These are phyloP conservation scores for Ctenopoma kingsleyae DNA, from an alignment of 2,797 vertebrate genomes.

Conservation along the genomic window DNA sequence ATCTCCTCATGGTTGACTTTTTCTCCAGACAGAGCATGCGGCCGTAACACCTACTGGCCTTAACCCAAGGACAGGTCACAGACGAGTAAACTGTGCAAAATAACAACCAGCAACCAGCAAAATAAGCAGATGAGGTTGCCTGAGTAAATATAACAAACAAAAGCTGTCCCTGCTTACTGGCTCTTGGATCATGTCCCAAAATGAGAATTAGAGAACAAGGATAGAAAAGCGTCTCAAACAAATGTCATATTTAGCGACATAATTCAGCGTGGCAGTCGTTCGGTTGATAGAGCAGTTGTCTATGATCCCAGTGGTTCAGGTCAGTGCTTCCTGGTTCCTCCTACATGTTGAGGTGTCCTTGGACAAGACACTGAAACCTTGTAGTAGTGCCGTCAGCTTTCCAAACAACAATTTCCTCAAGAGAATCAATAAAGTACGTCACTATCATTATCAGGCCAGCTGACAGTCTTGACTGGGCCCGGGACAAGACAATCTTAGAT, in stretches of 20 bases:
- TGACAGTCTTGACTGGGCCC: no score
- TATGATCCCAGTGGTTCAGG: no score
- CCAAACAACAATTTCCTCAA: no score
- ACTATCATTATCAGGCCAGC: no score
- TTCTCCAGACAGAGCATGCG: constrained; percentile 41
- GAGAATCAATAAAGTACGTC: no score
- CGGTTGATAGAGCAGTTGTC: no score
- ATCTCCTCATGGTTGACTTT: constrained; percentile 19
- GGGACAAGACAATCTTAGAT: no score
- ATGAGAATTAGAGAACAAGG: not conserved
- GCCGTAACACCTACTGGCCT: constrained; percentile 40
- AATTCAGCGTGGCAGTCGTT: no score
- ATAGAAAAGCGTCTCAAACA: not conserved
- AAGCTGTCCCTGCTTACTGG: constrained; percentile 33
- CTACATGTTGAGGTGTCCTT: no score
- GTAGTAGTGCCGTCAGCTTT: no score
- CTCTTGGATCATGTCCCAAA: not conserved
- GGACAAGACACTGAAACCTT: no score
- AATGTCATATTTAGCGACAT: not conserved
- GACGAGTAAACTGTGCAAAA: constrained; percentile 62
- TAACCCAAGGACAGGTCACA: constrained; percentile 53
- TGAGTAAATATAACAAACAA: constrained; percentile 75
- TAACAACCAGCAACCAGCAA: constrained; percentile 55
- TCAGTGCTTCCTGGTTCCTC: no score
- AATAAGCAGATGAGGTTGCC: constrained; percentile 75